Conservation (phyloP, 1,140 invertebrate species). For the Drosophila neocordata region DNA sequence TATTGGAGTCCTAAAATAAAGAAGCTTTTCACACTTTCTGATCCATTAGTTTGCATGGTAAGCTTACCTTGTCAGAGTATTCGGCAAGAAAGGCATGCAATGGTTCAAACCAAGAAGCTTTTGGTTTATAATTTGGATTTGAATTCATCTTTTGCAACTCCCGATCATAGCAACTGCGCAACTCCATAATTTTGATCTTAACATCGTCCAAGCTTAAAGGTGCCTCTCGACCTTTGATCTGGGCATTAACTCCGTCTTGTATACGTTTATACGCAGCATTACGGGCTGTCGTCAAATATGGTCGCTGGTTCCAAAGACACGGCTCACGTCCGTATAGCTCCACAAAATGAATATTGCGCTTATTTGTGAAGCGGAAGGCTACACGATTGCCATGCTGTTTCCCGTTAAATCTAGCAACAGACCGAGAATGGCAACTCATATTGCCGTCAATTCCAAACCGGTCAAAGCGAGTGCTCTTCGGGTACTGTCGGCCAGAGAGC, state of each 20-base stretch:
- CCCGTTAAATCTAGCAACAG: constrained; percentile 1
- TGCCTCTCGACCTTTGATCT: constrained; percentile 20
- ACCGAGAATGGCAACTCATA: background rate
- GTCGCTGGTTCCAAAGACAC: constrained; percentile 57
- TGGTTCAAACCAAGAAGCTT: constrained; percentile 52
- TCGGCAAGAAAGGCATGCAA: constrained; percentile 48
- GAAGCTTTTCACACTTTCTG: background rate
- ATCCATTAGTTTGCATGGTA: background rate
- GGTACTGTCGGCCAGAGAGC: background rate
- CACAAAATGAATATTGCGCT: constrained; percentile 54
- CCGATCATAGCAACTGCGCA: constrained; percentile 56
- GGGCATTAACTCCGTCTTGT: constrained; percentile 51
- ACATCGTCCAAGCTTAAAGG: constrained; percentile 41
- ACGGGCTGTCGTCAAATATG: constrained; percentile 39
- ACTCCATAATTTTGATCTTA: constrained; percentile 63
- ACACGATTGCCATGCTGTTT: constrained; percentile 31
- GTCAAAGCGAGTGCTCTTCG: constrained; percentile 6
- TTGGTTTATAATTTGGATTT: constrained; percentile 48
- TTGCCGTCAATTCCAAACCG: constrained; percentile 8
- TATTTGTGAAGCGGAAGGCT: constrained; percentile 63
- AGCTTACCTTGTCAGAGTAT: constrained; percentile 51
- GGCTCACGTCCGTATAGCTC: constrained; percentile 58
- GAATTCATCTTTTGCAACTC: constrained; percentile 56
- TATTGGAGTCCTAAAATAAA: background rate
- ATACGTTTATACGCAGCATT: constrained; percentile 56